Evolutionary conservation across 2,888 invertebrate species (phyloP).

Genomic region (Antheraea assamensis): DNA sequence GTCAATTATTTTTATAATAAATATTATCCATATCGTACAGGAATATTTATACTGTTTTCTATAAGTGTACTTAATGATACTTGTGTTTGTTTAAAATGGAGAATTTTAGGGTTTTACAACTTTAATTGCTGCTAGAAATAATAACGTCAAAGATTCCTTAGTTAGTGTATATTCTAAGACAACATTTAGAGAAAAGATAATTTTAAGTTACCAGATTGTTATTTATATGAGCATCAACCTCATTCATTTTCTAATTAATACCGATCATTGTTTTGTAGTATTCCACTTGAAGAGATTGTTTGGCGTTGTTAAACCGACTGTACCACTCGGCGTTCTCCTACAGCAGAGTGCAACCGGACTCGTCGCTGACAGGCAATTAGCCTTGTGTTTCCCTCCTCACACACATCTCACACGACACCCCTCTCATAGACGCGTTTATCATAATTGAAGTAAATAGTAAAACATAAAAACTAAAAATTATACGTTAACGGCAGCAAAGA

Average conservation of each 20-base stretch:
- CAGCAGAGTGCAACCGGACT: slow-evolving; percentile 57
- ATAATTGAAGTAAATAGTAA: slow-evolving; percentile 72
- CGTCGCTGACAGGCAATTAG: slow-evolving; percentile 80
- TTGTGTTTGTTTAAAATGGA: no score
- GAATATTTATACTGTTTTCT: no score
- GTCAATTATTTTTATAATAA: no score
- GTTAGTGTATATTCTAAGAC: not conserved
- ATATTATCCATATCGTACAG: no score
- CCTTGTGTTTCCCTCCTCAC: slow-evolving; percentile 54
- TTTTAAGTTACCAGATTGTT: not conserved
- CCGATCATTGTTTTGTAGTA: slow-evolving; percentile 55
- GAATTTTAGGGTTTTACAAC: no score
- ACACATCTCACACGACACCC: slow-evolving; percentile 42
- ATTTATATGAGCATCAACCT: not conserved
- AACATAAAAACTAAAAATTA: slow-evolving; percentile 25
- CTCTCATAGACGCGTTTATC: slow-evolving; percentile 67
- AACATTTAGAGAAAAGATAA: not conserved
- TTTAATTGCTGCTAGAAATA: no score
- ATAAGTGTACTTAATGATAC: no score
- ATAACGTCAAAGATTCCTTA: not conserved
- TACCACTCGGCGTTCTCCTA: slow-evolving; percentile 45
- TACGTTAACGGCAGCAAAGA: not conserved
- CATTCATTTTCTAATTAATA: slow-evolving; percentile 18
- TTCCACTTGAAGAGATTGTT: slow-evolving; percentile 48
- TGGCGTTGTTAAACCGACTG: slow-evolving; percentile 48